Percentiles rank a stretch among this genome's conserved stretches.
Evolutionary conservation across 2,113 vertebrate genomes (phyloP).

Genomic region (Phycodurus eques): DNA sequence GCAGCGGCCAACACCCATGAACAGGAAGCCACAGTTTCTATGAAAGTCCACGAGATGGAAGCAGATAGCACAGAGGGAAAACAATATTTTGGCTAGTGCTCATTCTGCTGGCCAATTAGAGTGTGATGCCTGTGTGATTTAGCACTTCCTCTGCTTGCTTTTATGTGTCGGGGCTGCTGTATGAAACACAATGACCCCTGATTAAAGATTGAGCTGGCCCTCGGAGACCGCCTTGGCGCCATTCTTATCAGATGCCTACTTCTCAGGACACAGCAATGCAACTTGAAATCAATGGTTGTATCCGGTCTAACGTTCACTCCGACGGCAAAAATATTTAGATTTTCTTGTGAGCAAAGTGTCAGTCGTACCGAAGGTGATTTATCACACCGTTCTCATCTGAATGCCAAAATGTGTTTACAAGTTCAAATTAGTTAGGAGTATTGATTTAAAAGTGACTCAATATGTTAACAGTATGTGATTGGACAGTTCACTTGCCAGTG

Average conservation of each 20-base stretch:
- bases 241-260: constrained; percentile 66
- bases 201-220: constrained; percentile 66
- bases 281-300: constrained; percentile 48
- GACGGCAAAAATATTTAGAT: constrained; percentile 17
- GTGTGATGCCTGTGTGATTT: constrained; percentile 68
- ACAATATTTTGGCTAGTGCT: constrained; percentile 73
- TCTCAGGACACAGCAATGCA: constrained; percentile 46
- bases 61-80: constrained; percentile 78
- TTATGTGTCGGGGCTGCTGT: constrained; percentile 61
- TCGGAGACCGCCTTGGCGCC: constrained; percentile 61
- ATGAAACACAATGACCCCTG: constrained; percentile 70
- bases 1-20: constrained; percentile 77
- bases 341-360: constrained; percentile 2
- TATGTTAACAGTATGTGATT: not conserved
- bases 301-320: not conserved
- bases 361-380: constrained; percentile 1
- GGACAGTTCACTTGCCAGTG: not conserved
- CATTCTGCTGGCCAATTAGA: constrained; percentile 70
- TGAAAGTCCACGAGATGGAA: constrained; percentile 84
- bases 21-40: constrained; percentile 88
- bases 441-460: not conserved
- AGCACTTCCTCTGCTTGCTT: constrained; percentile 70
- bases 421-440: not conserved
- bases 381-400: not conserved
- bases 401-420: constrained; percentile 1